phyloP scores from a whole-genome alignment of 2,113 vertebrate species.

The Mugil cephalus region DNA sequence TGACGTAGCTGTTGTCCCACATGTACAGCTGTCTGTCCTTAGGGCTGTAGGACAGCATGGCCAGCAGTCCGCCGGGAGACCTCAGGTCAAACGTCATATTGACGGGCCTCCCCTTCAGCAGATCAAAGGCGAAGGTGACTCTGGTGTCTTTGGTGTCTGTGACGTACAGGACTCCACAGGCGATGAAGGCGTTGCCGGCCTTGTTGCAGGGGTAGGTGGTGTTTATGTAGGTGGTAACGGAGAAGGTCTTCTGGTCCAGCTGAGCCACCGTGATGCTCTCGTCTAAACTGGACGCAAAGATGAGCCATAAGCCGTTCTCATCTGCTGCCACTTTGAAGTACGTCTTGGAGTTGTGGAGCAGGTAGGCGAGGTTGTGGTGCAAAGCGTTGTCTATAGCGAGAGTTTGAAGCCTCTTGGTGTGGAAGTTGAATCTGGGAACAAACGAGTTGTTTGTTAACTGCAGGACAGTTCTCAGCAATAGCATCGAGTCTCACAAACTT shows the following conservation, averaged over 20 bases:
- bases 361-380: conserved; percentile 89
- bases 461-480: neutral
- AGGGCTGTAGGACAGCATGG: conserved; percentile 94
- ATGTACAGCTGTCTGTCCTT: conserved; percentile 89
- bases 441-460: neutral
- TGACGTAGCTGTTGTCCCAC: conserved; percentile 91
- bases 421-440: conserved; percentile 87
- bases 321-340: conserved; percentile 96
- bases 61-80: conserved; percentile 87
- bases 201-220: conserved; percentile 94
- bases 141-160: conserved; percentile 91
- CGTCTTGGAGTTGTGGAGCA: conserved; percentile 94
- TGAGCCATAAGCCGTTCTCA: conserved; percentile 93
- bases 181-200: conserved; percentile 94
- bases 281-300: conserved; percentile 90
- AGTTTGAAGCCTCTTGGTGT: conserved; percentile 74
- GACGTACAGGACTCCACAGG: conserved; percentile 91
- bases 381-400: conserved; percentile 88
- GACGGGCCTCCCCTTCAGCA: conserved; percentile 88
- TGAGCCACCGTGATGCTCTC: conserved; percentile 91
- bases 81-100: conserved; percentile 90
- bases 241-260: conserved; percentile 89
- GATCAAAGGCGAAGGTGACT: conserved; percentile 92
- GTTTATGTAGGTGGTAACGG: conserved; percentile 85
- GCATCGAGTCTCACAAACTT: neutral